These are phyloP conservation scores for Leptopilina boulardi DNA, from an alignment of 1,140 invertebrate species.

Conservation along the genomic window DNA sequence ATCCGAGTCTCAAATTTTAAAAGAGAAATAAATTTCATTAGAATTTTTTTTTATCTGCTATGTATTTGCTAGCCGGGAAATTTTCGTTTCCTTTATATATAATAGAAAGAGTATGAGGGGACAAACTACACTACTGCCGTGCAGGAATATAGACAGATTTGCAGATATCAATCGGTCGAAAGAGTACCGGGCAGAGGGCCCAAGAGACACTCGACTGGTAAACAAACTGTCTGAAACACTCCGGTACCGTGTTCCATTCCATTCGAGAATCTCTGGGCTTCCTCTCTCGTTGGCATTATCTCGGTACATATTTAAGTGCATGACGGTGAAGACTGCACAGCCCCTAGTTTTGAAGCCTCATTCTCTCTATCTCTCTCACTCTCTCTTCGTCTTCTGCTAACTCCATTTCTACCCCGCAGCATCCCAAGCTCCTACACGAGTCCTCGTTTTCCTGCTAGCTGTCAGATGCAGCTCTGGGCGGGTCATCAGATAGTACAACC, in stretches of 20 bases:
- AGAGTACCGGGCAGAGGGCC: conserved; percentile 25
- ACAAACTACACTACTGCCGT: neutral
- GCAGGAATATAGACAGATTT: conserved; percentile 27
- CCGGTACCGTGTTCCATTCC: conserved; percentile 63
- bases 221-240: conserved; percentile 76
- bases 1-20: neutral
- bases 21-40: neutral
- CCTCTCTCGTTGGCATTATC: conserved; percentile 73
- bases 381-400: conserved; percentile 50
- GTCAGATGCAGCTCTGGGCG: conserved; percentile 74
- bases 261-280: conserved; percentile 63
- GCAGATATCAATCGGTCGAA: conserved; percentile 29
- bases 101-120: too few relatives aligned
- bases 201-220: conserved; percentile 64
- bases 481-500: conserved; percentile 73
- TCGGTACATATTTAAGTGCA: conserved; percentile 75
- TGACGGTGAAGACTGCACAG: conserved; percentile 68
- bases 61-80: neutral
- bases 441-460: conserved; percentile 72
- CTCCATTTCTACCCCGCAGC: conserved; percentile 51
- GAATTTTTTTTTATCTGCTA: conserved; percentile 6
- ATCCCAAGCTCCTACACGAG: conserved; percentile 62
- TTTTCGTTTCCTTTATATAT: too few relatives aligned
- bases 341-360: conserved; percentile 40
- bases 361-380: conserved; percentile 44